Base-by-base conservation (phyloP, 2,888 invertebrate species). In the Dynastes maya region DNA sequence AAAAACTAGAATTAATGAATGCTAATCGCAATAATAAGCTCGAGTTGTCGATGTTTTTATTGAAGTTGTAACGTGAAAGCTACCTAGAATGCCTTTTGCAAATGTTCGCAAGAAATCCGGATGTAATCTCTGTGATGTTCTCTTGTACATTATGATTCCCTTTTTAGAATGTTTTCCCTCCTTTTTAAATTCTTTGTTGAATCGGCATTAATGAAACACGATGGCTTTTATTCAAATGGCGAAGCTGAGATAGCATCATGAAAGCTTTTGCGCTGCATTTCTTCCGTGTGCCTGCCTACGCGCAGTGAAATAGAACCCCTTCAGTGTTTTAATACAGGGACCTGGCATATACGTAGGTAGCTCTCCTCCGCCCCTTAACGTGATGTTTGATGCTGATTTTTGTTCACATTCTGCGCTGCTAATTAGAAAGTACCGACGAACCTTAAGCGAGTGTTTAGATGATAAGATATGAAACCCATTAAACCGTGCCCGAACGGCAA, bases 381-480 rank as follows among this genome's bases (percentile, higher is more conserved):
- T n/a, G 45, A 45, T 40, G 40, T 55, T 71, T 53, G 27, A 55
- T 29, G 68, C 27, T 32, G 22, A 68, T 29, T 71, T 55, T 53
- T 70, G 53, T 70, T 29, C 55, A 55, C 37, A 37, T 32, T 71
- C 16, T 58, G 71, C 53, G 37, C 37, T 29, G 55, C 16, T 71
- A 71, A 71, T 71, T 58, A 71, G 55, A 58, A 58, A 71, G 22
- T n/a, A 37, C 37, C 55, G 37, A 40, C 65, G 65, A 40, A 29
- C 65, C 40, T 65, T 65, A 45, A 65, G 37, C 45, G 71, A 32
- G 55, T 16, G n/a, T 68, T 68, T 49, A 53, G 71, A 71, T 71
- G 53, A 55, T 55, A 71, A 55, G 71, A 71, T 71, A 71, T 58
- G 55, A n/a, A 71, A 71, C 9, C 55, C 71, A 71, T 55, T 71